phyloP scores from a whole-genome alignment of 1,140 invertebrate species.

The Danaus plexippus region DNA sequence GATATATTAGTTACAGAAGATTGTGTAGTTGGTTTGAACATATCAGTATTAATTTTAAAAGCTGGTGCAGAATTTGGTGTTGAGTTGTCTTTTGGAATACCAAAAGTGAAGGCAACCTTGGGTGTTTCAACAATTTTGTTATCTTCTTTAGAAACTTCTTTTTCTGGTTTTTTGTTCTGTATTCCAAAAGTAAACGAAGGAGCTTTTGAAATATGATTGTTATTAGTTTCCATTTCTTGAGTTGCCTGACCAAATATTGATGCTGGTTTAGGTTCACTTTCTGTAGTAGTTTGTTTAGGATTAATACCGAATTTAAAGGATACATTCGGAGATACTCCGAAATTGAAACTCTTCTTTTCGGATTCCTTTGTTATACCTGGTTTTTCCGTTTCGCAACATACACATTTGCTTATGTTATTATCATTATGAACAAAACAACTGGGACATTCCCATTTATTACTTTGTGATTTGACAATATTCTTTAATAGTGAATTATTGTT shows the following conservation, averaged over 20 bases:
- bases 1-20: too few relatives aligned
- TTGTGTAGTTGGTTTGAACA: too few relatives aligned
- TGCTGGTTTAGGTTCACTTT: slow-evolving; percentile 16
- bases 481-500: slow-evolving; percentile 18
- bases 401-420: slow-evolving; percentile 72
- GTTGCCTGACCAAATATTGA: slow-evolving; percentile 18
- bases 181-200: slow-evolving; percentile 58
- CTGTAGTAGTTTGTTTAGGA: slow-evolving; percentile 17
- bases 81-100: slow-evolving; percentile 34
- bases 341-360: slow-evolving; percentile 37
- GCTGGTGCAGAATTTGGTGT: too few relatives aligned
- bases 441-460: slow-evolving; percentile 77
- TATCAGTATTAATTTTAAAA: too few relatives aligned
- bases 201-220: slow-evolving; percentile 38
- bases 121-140: slow-evolving; percentile 18
- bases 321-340: slow-evolving; percentile 31
- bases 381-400: slow-evolving; percentile 79
- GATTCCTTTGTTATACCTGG: slow-evolving; percentile 53
- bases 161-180: slow-evolving; percentile 25
- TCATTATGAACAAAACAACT: slow-evolving; percentile 78
- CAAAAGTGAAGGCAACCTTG: slow-evolving; percentile 37
- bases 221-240: slow-evolving; percentile 44
- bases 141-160: slow-evolving; percentile 16
- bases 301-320: slow-evolving; percentile 70
- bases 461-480: slow-evolving; percentile 51